Base-by-base conservation (phyloP, 2,888 invertebrate genomes). In the Hirtodrosophila cameraria region DNA sequence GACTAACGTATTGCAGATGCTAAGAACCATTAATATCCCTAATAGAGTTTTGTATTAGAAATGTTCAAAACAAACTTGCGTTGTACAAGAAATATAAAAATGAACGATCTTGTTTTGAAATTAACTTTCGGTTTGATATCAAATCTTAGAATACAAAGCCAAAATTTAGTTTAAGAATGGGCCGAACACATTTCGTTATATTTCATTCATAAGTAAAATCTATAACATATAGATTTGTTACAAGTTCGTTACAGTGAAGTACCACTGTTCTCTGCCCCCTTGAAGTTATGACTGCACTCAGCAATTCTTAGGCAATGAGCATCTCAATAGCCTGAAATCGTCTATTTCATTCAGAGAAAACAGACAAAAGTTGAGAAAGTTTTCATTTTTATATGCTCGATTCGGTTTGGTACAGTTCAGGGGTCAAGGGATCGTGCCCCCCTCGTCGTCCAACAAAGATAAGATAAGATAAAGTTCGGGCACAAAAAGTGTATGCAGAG, bases 401-500 rank as follows among this genome's bases (percentile, higher is more conserved):
- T 77, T 73, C 74, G 57, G 36, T 60, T 48, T 45, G 49, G n/a
- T 25, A 23, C 20, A 38, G 15, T 18, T 38, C 38, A 27, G 50
- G 60, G 27, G 13, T n/a, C 23, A 18, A 15, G 15, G 15, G 8
- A 25, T 11, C 1, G 18, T n/a, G n/a, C n/a, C n/a, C n/a, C 8
- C 25, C 38, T 11, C 42, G 31, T 36, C 27, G 6, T 6, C 6
- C 30, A 43, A 46, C 55, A 61, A 69, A 80, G 60, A 72, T 75
- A 65, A 68, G 66, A 75, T 76, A 75, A 65, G 66, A 61, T 70
- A 62, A 78, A 75, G 78, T 78, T 75, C 11, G 20, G 20, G 49
- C 42, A 41, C 36, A 46, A 58, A 60, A 53, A 62, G 60, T 64
- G 63, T 80, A 77, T 81, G 75, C 78, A 78, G 67, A 77, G 80